Evolutionary conservation across 2,888 invertebrate genomes (phyloP), one percentile per base, ranked within the genome.

Genomic region (Agonopterix heracliana): DNA sequence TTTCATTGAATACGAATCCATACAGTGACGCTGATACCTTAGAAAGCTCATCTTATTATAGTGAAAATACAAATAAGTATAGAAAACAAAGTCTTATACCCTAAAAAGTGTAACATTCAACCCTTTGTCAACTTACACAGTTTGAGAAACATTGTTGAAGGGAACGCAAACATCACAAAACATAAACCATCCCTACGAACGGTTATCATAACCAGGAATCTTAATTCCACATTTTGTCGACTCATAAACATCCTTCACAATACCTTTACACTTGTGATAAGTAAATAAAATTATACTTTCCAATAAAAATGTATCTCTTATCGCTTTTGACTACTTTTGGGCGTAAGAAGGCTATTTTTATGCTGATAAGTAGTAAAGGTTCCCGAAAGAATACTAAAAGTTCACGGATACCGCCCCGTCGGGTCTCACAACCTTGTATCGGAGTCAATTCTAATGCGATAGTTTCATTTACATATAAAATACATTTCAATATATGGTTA

Each of bases 341-440:
- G 47, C 34, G 10, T 47, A 48, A 44, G n/a, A 41, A 48, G 48
- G 48, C 45, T 13, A 48, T 48, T 45, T 48, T 48, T 45, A 48
- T 48, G 48, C 45, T 45, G 44, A 48, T 48, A 48, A 41, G 45
- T 14, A 41, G 34, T 45, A 45, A 26, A 41, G 48, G 48, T 48
- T 45, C 48, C 45, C 48, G 12, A 10, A 45, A 48, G 48, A 34
- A 36, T 34, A 45, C 41, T 48, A 48, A 41, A 48, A 40, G 45
- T 48, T 48, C 48, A 14, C 48, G 45, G 41, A 45, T 45, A 48
- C 41, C 9, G 41, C 34, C 36, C 34, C 26, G 44, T 17, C 34
- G 26, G 48, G 48, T 48, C 44, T n/a, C 38, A 44, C 11, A 40
- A n/a, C 13, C 11, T 34, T 34, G 34, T 11, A 34, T 7, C 34